Conservation (phyloP, 2,113 vertebrate genomes). For the Oncorhynchus clarkii region DNA sequence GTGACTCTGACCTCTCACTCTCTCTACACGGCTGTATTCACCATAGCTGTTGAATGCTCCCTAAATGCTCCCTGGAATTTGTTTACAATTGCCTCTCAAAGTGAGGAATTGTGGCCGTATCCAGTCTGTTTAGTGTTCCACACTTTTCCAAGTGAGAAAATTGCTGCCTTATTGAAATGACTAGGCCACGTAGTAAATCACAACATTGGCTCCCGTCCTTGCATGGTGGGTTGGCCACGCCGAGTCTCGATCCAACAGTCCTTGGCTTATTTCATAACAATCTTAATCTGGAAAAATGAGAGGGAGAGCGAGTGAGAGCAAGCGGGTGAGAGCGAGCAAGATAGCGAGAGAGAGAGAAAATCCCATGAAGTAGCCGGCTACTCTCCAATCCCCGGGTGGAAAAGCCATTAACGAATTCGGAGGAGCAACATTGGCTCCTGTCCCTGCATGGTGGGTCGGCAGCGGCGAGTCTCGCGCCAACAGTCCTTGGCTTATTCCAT, state of each 20-base stretch:
- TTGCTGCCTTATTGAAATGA: slow-evolving; percentile 27
- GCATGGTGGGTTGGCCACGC: slow-evolving; percentile 23
- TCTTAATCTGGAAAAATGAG: slow-evolving; percentile 67
- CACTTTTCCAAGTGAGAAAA: slow-evolving; percentile 14
- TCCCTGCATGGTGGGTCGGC: not conserved
- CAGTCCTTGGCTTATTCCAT: slow-evolving; percentile 53
- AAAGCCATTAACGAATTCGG: slow-evolving; percentile 58
- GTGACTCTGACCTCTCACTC: slow-evolving; percentile 24
- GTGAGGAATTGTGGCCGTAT: slow-evolving; percentile 8
- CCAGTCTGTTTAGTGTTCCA: slow-evolving; percentile 30
- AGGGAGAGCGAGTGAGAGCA: not conserved
- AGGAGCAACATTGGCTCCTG: not conserved
- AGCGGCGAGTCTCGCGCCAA: slow-evolving; percentile 34
- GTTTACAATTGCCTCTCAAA: slow-evolving; percentile 33
- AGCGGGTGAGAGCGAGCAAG: not conserved
- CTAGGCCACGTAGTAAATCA: slow-evolving; percentile 34
- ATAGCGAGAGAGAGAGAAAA: slow-evolving; percentile 30
- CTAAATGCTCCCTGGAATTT: slow-evolving; percentile 51
- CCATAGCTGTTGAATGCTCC: slow-evolving; percentile 36
- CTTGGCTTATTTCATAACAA: slow-evolving; percentile 61
- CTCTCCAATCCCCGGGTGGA: slow-evolving; percentile 56
- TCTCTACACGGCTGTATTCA: slow-evolving; percentile 24
- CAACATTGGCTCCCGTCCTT: slow-evolving; percentile 22
- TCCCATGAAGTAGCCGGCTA: slow-evolving; percentile 43
- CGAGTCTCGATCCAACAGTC: slow-evolving; percentile 34